Base-by-base conservation (phyloP, 2,113 vertebrate genomes). In the Amphiprion ocellaris region DNA sequence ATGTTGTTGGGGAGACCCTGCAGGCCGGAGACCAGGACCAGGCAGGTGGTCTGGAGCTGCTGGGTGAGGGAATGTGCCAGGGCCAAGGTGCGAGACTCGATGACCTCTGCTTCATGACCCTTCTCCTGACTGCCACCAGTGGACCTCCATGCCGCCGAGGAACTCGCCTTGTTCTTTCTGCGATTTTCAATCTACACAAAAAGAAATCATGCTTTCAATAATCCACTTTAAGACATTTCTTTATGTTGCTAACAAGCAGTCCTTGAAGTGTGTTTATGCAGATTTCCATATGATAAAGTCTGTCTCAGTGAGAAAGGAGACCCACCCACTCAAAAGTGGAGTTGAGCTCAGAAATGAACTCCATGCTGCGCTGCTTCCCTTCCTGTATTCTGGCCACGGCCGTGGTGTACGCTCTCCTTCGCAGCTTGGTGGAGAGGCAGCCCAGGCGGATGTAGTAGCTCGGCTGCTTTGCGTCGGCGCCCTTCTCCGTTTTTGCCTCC, bases 1-100 rank as follows among this genome's bases (percentile, higher is more conserved):
- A 98, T 81, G 76, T 96, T 91, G 86, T 95, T 94, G 14, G 98
- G 98, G 58, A 99, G 89, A 0, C 96, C 97, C 41, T 97, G 96
- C 76, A 97, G 72, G 52, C 88, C 91, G 26, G 95, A 94, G 58
- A 96, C 89, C 4, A 99, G 88, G 7, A 92, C 95, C 69, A 96
- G 84, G 84, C 96, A 98, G 3, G 96, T 97, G 52, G 96, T 96
- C 93, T 98, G 97, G 44, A 99, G 96, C 93, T 97, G 97, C 79
- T 96, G 96, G 19, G 95, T 96, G 89, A 99, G 94, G 85, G 88
- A 95, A 4, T 71, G 92, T 6, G 96, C 96, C 63, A 98, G 92
- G 55, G 91, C 85, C 65, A 99, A 89, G 61, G 96, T 98, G 69
- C 89, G 95, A 14, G 96, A 97, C 82, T 99, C 98, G 0, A 97